Percentiles rank a stretch among this genome's conserved stretches.
These are phyloP conservation scores for Serranochromis macrocephalus DNA, from an alignment of 2,113 vertebrate species.

Conservation along the genomic window DNA sequence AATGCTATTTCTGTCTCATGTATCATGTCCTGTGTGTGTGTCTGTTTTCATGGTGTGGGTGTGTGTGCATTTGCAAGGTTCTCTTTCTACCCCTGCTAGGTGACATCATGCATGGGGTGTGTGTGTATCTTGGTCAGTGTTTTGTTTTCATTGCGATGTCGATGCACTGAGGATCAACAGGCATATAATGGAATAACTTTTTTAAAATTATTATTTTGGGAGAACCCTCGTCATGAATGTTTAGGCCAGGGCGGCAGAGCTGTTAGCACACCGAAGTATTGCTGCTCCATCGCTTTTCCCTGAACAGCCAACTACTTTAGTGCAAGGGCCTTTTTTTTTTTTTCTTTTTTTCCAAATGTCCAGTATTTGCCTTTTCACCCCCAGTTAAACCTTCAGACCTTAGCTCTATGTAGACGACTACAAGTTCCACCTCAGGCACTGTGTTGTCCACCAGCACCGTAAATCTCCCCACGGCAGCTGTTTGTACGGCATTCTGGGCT, in stretches of 20 bases:
- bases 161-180: not conserved
- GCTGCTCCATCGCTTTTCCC: not conserved
- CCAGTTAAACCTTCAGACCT: not conserved
- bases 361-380: not conserved
- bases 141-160: conserved; percentile 51
- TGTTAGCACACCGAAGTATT: not conserved
- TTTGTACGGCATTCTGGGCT: not conserved
- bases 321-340: too few relatives aligned
- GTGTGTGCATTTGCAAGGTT: conserved; percentile 6
- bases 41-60: conserved; percentile 21
- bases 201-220: not conserved
- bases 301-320: too few relatives aligned
- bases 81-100: conserved; percentile 12
- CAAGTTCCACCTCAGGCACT: not conserved
- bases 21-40: conserved; percentile 16
- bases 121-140: conserved; percentile 27
- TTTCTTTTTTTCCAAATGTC: too few relatives aligned
- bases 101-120: conserved; percentile 44
- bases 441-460: not conserved
- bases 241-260: not conserved
- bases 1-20: conserved; percentile 45
- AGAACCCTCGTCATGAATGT: not conserved
- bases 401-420: not conserved
- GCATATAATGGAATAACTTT: not conserved
- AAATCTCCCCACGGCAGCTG: not conserved